Conservation (phyloP, 2,888 invertebrate species). For the Tipula vernalis region DNA sequence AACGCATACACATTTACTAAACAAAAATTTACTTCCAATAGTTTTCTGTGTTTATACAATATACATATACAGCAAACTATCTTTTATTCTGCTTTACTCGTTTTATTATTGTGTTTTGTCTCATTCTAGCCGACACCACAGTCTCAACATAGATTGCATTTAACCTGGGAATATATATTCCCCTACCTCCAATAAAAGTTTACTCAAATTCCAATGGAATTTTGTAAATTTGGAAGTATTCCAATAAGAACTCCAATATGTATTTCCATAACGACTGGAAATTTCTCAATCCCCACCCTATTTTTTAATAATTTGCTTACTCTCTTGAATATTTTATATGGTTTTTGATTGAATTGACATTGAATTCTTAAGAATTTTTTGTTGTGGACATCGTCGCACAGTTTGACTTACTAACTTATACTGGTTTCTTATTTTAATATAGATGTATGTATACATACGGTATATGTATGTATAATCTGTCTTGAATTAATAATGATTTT, state of each 20-base stretch:
- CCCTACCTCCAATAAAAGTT: background rate
- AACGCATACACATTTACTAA: background rate
- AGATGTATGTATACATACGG: background rate
- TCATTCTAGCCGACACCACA: background rate
- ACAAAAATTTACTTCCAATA: background rate
- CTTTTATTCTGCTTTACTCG: background rate
- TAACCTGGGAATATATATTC: background rate
- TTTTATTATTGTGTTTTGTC: background rate
- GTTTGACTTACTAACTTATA: background rate
- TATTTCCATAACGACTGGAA: background rate
- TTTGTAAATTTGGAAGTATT: background rate
- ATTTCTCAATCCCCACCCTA: background rate
- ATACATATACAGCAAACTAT: background rate
- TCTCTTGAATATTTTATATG: background rate
- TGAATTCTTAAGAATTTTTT: background rate
- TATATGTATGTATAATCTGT: background rate
- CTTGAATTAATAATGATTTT: background rate
- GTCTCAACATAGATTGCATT: background rate
- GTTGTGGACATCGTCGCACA: background rate
- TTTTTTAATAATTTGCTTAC: background rate
- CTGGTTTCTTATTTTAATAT: background rate
- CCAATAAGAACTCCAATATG: background rate
- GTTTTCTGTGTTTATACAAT: background rate
- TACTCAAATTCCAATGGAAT: background rate
- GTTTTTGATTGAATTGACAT: background rate